Conservation (phyloP, 2,888 invertebrate genomes). For the Patella depressa region DNA sequence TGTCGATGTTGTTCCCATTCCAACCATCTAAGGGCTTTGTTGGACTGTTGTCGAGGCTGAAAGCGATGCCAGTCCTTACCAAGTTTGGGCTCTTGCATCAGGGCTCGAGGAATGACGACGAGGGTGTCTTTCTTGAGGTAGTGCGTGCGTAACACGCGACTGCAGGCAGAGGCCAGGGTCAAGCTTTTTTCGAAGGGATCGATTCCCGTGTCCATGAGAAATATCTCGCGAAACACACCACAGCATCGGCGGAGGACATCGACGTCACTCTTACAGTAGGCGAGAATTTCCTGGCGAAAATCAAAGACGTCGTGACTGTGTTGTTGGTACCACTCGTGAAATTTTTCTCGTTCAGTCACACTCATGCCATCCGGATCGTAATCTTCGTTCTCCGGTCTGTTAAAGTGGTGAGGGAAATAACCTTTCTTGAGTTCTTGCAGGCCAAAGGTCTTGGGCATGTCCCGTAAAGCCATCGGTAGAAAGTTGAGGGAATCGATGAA, state of each 20-base stretch:
- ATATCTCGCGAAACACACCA: not conserved
- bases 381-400: not conserved
- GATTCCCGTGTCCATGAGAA: not conserved
- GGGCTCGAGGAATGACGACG: too few species aligned
- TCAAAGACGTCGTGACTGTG: not conserved
- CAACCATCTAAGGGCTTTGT: too few species aligned
- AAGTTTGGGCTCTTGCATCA: too few species aligned
- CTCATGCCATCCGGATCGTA: not conserved
- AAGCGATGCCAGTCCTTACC: too few species aligned
- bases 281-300: not conserved
- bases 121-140: not conserved
- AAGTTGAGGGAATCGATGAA: not conserved
- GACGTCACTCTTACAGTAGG: not conserved
- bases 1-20: too few species aligned
- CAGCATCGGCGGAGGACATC: not conserved
- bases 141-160: not conserved
- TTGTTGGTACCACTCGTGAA: not conserved
- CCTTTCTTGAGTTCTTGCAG: not conserved
- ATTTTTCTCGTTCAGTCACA: not conserved
- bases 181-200: not conserved
- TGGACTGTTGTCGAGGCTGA: too few species aligned
- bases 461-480: too few species aligned
- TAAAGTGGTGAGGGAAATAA: not conserved
- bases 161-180: not conserved
- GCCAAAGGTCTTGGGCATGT: not conserved